Base-by-base conservation (phyloP, 53 echinoderm and acorn worm genomes). In the Antedon mediterranea region DNA sequence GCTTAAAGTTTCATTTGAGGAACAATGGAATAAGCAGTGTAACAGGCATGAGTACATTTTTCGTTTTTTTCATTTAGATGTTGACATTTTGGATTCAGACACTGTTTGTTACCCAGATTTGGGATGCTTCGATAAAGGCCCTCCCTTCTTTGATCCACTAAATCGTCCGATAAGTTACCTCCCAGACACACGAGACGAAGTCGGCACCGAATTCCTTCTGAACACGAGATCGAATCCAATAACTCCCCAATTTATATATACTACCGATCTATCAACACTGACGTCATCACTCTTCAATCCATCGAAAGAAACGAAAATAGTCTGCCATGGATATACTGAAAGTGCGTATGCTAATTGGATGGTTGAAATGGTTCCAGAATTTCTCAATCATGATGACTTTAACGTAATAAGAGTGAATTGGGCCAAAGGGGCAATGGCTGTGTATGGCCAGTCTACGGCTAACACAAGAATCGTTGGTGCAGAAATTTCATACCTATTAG, bases 381-480 rank as follows among this genome's bases (percentile, higher is more conserved):
- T 89, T 28, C 43, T 92, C 13, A 85, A 83, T 31, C 30, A 83
- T n/a, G 79, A 83, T n/a, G 81, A 89, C 73, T 87, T 74, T 79
- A 90, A 93, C 75, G 90, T 93, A 3, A 82, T 93, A 33, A 74
- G 90, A 32, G 80, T 84, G 0, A 74, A 82, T 75, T 93, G 93
- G 93, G 33, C 71, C 0, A 80, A 75, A 6, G 86, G 86, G 3
- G 84, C 84, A 0, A 72, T 81, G 32, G 89, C 76, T 13, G 75
- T 79, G 31, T 93, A 93, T 79, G 86, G 82, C 72, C 77, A 79
- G 29, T 71, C 83, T 26, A 74, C 86, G 29, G 89, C 93, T 7
- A 89, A 93, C 77, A 89, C 90, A 32, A 37, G 90, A 18, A 84
- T 93, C 28, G 93, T 93, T 2, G 93, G 90, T 7, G 93, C 93